phyloP scores from a whole-genome alignment of 2,797 vertebrate species.

The Orestias chungarensis region DNA sequence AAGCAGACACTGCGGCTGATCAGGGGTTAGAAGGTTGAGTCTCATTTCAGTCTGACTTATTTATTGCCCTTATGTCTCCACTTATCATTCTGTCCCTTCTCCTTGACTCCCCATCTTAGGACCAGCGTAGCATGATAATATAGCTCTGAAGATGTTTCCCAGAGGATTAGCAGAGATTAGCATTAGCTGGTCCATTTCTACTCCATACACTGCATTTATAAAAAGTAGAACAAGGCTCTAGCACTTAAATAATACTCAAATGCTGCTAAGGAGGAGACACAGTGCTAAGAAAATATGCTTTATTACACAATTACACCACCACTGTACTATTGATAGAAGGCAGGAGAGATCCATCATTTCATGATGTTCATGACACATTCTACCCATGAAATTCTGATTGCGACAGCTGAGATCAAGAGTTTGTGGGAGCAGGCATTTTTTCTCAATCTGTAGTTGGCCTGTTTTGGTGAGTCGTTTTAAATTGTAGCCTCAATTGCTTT shows the following conservation, averaged over 20 bases:
- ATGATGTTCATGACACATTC: not conserved
- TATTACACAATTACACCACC: not conserved
- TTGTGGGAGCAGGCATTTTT: not conserved
- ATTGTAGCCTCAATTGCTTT: not conserved
- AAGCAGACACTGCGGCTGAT: constrained; percentile 30
- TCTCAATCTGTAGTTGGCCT: not conserved
- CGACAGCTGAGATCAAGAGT: not conserved
- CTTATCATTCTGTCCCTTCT: constrained; percentile 36
- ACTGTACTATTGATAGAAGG: not conserved
- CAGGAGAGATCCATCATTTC: not conserved
- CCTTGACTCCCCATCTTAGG: constrained; percentile 38
- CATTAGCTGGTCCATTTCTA: constrained; percentile 75
- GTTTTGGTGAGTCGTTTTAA: not conserved
- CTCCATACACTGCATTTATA: constrained; percentile 52
- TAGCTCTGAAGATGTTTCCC: constrained; percentile 58
- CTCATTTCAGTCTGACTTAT: constrained; percentile 49
- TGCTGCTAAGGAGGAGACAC: not conserved
- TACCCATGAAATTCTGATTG: too few relatives aligned
- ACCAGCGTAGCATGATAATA: constrained; percentile 55
- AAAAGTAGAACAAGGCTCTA: not conserved
- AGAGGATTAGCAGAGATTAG: constrained; percentile 76
- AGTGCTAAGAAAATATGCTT: not conserved
- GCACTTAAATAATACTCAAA: not conserved
- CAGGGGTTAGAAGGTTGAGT: constrained; percentile 33
- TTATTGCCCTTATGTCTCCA: constrained; percentile 40